Conservation (phyloP, 2,797 vertebrate species). For the Microctenopoma lineatum region DNA sequence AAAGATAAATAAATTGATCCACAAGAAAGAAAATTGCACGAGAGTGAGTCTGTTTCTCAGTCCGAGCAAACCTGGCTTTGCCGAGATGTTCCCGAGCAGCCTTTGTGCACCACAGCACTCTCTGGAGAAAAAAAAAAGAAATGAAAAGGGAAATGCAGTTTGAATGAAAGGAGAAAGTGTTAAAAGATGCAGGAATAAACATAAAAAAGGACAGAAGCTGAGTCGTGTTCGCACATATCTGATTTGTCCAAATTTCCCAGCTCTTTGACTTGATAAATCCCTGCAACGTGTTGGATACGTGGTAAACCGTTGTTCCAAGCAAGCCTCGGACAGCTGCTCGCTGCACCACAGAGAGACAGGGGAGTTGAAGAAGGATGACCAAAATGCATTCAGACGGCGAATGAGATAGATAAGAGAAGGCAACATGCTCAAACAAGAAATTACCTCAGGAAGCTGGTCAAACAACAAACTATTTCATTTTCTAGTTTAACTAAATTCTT, state of each 20-base stretch:
- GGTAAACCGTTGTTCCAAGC: slow-evolving; percentile 57
- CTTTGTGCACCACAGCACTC: slow-evolving; percentile 23
- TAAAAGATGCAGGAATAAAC: slow-evolving; percentile 47
- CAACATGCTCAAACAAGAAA: slow-evolving; percentile 30
- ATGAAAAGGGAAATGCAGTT: slow-evolving; percentile 55
- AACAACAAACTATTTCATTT: slow-evolving; percentile 30
- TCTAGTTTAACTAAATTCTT: slow-evolving; percentile 36
- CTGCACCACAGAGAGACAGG: slow-evolving; percentile 39
- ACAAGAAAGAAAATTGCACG: slow-evolving; percentile 53
- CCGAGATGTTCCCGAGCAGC: slow-evolving; percentile 49
- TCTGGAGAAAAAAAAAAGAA: slow-evolving; percentile 37
- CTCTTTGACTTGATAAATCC: slow-evolving; percentile 72
- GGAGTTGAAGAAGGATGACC: slow-evolving; percentile 51
- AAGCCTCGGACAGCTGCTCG: slow-evolving; percentile 64
- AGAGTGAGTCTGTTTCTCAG: slow-evolving; percentile 33
- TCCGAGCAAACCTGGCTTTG: slow-evolving; percentile 30
- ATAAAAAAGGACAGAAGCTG: slow-evolving; percentile 34
- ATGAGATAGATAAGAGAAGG: slow-evolving; percentile 24
- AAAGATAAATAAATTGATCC: slow-evolving; percentile 58
- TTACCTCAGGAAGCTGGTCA: slow-evolving; percentile 22
- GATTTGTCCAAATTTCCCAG: slow-evolving; percentile 69
- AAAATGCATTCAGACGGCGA: slow-evolving; percentile 30
- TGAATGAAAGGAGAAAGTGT: slow-evolving; percentile 35
- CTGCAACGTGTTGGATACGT: slow-evolving; percentile 41
- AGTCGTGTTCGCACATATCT: slow-evolving; percentile 68